These are phyloP conservation scores for Callospermophilus lateralis DNA, from an alignment of 2,113 vertebrate species.

Conservation along the genomic window DNA sequence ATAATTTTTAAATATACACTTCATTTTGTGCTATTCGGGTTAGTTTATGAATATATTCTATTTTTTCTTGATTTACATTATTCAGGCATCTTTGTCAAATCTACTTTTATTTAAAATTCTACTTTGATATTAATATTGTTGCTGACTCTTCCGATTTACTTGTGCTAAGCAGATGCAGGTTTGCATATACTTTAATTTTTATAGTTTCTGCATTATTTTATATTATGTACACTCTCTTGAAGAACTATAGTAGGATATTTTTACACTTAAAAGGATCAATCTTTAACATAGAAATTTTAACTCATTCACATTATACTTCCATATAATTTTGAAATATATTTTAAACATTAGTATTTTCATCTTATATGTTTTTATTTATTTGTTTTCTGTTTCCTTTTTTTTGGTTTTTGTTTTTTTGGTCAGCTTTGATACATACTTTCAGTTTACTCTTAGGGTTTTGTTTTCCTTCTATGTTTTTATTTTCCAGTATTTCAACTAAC, in stretches of 20 bases:
- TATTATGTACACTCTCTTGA: background rate
- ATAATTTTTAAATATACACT: background rate
- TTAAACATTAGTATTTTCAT: background rate
- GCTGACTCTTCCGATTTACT: background rate
- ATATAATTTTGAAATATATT: background rate
- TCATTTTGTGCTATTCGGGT: background rate
- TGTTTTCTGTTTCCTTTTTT: background rate
- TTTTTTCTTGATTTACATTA: background rate
- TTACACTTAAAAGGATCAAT: no score
- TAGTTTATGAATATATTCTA: background rate
- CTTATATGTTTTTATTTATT: background rate
- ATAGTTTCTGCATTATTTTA: background rate
- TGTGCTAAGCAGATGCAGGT: background rate
- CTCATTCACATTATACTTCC: background rate
- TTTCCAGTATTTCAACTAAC: background rate
- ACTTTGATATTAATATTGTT: slow-evolving; percentile 3
- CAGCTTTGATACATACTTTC: background rate
- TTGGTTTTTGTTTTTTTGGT: background rate
- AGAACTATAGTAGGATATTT: background rate
- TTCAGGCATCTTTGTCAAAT: background rate
- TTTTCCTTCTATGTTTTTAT: background rate
- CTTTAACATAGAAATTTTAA: background rate
- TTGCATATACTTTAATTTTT: background rate
- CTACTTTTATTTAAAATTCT: slow-evolving; percentile 6
- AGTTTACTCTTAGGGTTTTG: background rate